phyloP scores from a whole-genome alignment of 2,888 invertebrate genomes.

The Liodrosophila aerea region DNA sequence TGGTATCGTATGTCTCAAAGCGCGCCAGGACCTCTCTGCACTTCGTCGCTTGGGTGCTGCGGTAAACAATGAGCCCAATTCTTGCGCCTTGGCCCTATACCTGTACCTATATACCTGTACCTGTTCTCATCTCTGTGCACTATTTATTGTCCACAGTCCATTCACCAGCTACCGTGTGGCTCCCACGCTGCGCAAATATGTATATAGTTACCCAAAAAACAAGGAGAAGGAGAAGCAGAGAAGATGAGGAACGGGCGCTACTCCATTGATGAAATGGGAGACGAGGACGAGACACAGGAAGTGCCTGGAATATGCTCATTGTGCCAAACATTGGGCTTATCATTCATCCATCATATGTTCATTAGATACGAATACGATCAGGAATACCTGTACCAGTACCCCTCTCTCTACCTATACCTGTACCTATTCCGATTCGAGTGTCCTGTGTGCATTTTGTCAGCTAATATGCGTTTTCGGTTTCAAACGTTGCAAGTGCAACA shows the following conservation, averaged over 20 bases:
- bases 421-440: constrained; percentile 1
- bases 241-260: constrained; percentile 23
- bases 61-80: constrained; percentile 46
- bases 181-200: constrained; percentile 65
- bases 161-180: constrained; percentile 28
- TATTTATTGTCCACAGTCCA: constrained; percentile 23
- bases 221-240: too few species aligned
- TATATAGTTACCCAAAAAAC: neutral
- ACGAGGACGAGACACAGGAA: constrained; percentile 53
- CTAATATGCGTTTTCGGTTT: constrained; percentile 65
- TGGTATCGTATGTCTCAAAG: constrained; percentile 78
- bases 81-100: constrained; percentile 16
- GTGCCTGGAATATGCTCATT: constrained; percentile 47
- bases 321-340: constrained; percentile 58
- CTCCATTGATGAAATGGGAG: constrained; percentile 73
- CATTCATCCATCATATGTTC: constrained; percentile 31
- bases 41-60: constrained; percentile 41
- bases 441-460: constrained; percentile 17
- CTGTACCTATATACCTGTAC: constrained; percentile 25
- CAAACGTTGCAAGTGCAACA: constrained; percentile 44
- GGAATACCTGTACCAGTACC: neutral
- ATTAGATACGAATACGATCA: constrained; percentile 39
- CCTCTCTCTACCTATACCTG: neutral
- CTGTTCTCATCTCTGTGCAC: constrained; percentile 46
- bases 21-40: constrained; percentile 30